Base-by-base conservation (phyloP, 2,888 invertebrate species). In the Agrilus biguttatus region DNA sequence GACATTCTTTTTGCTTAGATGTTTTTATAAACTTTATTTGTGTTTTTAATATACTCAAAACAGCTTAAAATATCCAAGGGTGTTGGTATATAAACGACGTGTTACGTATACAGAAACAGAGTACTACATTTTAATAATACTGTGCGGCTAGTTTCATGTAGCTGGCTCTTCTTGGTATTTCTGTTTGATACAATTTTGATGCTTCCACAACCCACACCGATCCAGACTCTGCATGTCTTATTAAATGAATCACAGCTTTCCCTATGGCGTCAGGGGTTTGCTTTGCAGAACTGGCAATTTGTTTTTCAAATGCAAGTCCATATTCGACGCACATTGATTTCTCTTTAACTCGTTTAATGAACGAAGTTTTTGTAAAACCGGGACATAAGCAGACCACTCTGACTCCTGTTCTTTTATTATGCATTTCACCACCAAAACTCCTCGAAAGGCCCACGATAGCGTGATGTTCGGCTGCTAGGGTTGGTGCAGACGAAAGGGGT, bases 401-500 rank as follows among this genome's bases (percentile, higher is more conserved):
- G 2, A 68, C 57, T 4, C 65, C 64, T 2, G 59, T 60, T 23
- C 49, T 50, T 13, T 55, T 52, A 42, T 49, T 56, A 43, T 66
- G 61, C 21, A 48, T 53, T 2, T 55, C 50, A 44, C 60, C 55
- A 3, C 63, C 66, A 28, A 62, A 59, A 44, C 62, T 62, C 42
- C 58, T 53, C 3, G 57, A 56, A 4, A 65, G 50, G 2, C 63
- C 62, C 5, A 65, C 53, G 14, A 65, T 56, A 1, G 59, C 65
- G 33, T 61, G 58, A 47, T 69, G 67, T 10, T 65, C 63, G 2
- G 70, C 64, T 5, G 65, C 59, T 50, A 70, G 66, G 13, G 68
- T 62, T 2, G 73, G 73, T 33, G 66, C 59, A n/a, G 65, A 59
- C 2, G 68, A 61, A 41, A 65, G 55, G 1, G 68, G 60, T 40